Conservation (phyloP, 2,113 vertebrate species). For the Chaenogobius annularis region DNA sequence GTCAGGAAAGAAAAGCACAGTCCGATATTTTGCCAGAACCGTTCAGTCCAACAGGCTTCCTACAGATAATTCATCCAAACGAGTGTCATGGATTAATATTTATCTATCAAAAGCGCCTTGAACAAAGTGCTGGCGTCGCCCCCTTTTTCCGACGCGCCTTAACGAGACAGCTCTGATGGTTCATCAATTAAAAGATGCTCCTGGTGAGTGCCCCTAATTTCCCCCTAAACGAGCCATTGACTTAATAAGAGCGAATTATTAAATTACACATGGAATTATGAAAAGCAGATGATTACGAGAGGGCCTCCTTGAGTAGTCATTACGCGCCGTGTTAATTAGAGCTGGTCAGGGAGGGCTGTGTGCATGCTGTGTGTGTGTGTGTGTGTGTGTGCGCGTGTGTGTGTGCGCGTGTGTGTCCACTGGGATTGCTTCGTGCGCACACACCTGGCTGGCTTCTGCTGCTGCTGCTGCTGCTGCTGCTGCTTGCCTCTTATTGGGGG, state of each 20-base stretch:
- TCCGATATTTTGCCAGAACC: no score
- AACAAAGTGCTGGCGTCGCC: constrained; percentile 29
- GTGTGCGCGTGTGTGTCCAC: constrained; percentile 68
- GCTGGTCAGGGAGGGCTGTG: constrained; percentile 90
- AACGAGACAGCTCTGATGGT: constrained; percentile 71
- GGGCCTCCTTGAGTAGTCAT: constrained; percentile 89
- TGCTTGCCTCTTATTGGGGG: constrained; percentile 66
- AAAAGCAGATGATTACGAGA: constrained; percentile 99
- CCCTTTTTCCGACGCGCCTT: constrained; percentile 56
- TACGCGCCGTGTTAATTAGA: constrained; percentile 99
- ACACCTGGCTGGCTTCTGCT: constrained; percentile 49
- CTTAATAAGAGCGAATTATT: constrained; percentile 98
- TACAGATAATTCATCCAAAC: constrained; percentile 4
- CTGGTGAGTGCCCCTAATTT: constrained; percentile 73
- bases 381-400: not conserved
- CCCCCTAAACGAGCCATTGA: constrained; percentile 87
- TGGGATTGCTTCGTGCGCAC: constrained; percentile 84
- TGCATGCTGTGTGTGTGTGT: not conserved
- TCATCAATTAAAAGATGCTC: constrained; percentile 79
- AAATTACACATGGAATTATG: constrained; percentile 99
- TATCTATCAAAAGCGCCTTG: constrained; percentile 11
- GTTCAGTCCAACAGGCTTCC: not conserved
- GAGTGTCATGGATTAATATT: constrained; percentile 5
- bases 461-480: constrained; percentile 13
- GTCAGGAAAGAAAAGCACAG: no score